Evolutionary conservation across 2,888 invertebrate species (phyloP).

Genomic region (Callyntrura sp.): DNA sequence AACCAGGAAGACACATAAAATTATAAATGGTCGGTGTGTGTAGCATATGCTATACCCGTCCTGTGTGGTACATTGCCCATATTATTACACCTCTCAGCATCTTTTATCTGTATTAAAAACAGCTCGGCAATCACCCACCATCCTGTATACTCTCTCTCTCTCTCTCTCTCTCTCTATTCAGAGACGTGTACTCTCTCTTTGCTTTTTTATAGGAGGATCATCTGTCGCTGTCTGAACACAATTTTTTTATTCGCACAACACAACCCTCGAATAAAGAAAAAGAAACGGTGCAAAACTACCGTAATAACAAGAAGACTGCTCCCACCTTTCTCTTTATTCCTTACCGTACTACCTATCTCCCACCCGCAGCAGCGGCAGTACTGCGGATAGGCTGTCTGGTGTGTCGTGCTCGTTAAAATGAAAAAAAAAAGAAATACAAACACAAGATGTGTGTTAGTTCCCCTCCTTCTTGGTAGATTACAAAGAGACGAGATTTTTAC

Average conservation of each 20-base stretch:
- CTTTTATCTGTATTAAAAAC: neutral
- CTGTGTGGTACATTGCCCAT: too few relatives aligned
- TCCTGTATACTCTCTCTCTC: too few relatives aligned
- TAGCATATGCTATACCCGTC: too few relatives aligned
- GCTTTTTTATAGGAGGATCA: too few relatives aligned
- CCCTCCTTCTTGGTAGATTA: neutral
- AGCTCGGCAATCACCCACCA: too few relatives aligned
- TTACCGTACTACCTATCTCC: conserved; percentile 22
- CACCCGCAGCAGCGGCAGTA: neutral
- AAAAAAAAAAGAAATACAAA: conserved; percentile 8
- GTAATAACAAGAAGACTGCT: neutral
- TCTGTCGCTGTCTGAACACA: too few relatives aligned
- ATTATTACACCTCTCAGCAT: too few relatives aligned
- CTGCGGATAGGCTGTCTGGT: conserved; percentile 4
- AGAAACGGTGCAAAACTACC: too few relatives aligned
- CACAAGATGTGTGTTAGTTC: neutral
- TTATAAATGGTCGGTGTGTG: conserved; percentile 48
- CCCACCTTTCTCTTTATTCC: conserved; percentile 54
- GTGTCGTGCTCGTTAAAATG: conserved; percentile 39
- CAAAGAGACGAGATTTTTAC: conserved; percentile 7
- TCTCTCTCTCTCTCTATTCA: too few relatives aligned
- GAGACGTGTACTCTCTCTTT: too few relatives aligned
- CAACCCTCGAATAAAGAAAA: too few relatives aligned
- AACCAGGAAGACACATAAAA: conserved; percentile 45
- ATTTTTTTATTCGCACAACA: too few relatives aligned